phyloP scores from a whole-genome alignment of 2,888 invertebrate species.

The Maniola hyperantus region DNA sequence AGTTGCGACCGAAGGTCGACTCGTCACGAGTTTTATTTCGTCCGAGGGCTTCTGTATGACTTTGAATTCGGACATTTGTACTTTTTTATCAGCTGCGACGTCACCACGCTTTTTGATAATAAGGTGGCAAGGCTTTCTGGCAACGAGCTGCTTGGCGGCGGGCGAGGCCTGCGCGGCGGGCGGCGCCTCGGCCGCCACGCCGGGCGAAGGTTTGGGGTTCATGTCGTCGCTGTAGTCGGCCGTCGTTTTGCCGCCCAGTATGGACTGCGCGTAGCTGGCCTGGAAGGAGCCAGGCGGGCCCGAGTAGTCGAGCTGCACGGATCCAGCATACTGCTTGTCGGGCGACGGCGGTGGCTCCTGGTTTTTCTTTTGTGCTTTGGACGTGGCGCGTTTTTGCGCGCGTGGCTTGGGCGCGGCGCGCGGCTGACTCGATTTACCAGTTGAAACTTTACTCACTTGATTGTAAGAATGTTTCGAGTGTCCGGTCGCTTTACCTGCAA shows the following conservation, averaged over 20 bases:
- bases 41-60: constrained; percentile 70
- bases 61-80: constrained; percentile 71
- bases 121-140: constrained; percentile 69
- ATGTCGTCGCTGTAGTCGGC: constrained; percentile 64
- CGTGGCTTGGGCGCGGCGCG: constrained; percentile 61
- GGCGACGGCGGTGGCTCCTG: constrained; percentile 61
- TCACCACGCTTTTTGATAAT: constrained; percentile 70
- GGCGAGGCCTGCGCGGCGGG: constrained; percentile 54
- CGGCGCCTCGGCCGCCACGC: constrained; percentile 64
- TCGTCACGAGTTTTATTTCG: constrained; percentile 69
- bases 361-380: constrained; percentile 63
- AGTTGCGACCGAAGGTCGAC: constrained; percentile 69
- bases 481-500: constrained; percentile 72
- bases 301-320: constrained; percentile 62
- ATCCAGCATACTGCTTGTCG: constrained; percentile 56
- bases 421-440: constrained; percentile 73
- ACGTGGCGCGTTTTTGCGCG: constrained; percentile 51
- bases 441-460: constrained; percentile 80
- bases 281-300: constrained; percentile 74
- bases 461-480: constrained; percentile 80
- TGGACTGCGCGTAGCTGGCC: constrained; percentile 74
- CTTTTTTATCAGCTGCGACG: constrained; percentile 59
- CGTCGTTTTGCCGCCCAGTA: constrained; percentile 66
- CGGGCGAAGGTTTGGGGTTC: constrained; percentile 62
- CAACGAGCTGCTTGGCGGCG: constrained; percentile 51